A percentile compares a stretch with the other conserved stretches of the same genome.
phyloP scores from a whole-genome alignment of 2,797 vertebrate genomes.

The Dicrostonyx torquatus region DNA sequence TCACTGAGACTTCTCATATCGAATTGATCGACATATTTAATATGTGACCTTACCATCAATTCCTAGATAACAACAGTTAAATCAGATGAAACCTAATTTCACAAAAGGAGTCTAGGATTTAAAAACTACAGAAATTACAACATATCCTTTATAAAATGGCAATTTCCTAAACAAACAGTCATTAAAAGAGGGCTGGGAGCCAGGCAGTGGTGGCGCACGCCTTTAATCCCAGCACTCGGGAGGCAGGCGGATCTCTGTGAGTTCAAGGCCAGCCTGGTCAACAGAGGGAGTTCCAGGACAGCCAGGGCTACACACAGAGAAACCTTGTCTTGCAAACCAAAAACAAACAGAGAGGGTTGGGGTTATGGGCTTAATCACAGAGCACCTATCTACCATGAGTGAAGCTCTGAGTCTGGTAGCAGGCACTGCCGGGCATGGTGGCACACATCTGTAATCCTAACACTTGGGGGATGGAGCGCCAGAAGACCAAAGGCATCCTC shows the following conservation, averaged over 20 bases:
- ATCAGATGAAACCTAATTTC: conserved; percentile 37
- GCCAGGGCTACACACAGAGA: no score
- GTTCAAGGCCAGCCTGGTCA: no score
- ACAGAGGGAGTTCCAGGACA: no score
- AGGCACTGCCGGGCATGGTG: not conserved
- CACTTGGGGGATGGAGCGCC: not conserved
- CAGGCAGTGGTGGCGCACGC: no score
- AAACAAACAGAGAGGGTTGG: not conserved
- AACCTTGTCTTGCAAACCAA: no score
- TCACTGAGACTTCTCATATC: conserved; percentile 4
- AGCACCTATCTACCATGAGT: not conserved
- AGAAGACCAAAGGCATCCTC: not conserved
- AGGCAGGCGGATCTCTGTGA: no score
- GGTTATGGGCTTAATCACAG: not conserved
- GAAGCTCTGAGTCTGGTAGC: not conserved
- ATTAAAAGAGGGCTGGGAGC: not conserved
- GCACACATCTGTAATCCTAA: not conserved
- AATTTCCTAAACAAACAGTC: not conserved
- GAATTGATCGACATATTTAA: conserved; percentile 22
- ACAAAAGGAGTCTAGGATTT: conserved; percentile 4
- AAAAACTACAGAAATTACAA: conserved; percentile 47
- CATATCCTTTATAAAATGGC: conserved; percentile 23
- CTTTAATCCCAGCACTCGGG: no score
- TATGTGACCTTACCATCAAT: not conserved
- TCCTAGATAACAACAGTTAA: conserved; percentile 25